phyloP scores from a whole-genome alignment of 64 coral and sea anemone species.

The Montipora capricornis region DNA sequence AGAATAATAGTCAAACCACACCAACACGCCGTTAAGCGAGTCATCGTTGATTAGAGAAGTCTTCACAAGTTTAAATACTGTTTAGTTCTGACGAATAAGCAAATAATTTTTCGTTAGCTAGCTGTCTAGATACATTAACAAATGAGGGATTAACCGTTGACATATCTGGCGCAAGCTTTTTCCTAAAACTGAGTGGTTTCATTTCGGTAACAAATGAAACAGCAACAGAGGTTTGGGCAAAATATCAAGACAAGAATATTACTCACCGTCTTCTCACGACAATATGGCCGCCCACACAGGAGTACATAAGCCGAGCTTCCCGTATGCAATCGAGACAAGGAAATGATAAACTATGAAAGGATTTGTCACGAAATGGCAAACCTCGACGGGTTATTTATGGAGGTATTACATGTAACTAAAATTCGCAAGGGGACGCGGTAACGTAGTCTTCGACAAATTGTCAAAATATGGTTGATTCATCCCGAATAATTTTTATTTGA shows the following conservation, averaged over 20 bases:
- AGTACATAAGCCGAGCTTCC: background rate
- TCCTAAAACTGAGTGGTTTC: background rate
- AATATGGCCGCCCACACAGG: conserved; percentile 4
- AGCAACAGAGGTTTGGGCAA: background rate
- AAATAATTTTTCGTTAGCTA: background rate
- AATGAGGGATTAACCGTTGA: background rate
- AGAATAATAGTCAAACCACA: background rate
- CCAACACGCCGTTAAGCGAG: background rate
- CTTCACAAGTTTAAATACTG: background rate
- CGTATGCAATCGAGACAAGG: background rate
- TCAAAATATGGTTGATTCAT: background rate
- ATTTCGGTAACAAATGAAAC: background rate
- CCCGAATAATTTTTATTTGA: background rate
- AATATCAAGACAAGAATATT: too few species aligned
- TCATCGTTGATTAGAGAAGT: background rate
- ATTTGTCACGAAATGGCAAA: conserved; percentile 7
- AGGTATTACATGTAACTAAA: too few species aligned
- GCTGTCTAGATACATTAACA: background rate
- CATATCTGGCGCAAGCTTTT: background rate
- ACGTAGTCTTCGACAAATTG: background rate
- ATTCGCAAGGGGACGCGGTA: background rate
- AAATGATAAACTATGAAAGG: background rate
- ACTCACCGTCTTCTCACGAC: background rate
- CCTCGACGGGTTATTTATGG: background rate
- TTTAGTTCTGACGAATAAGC: background rate